Percentiles rank a stretch among this genome's conserved stretches.
Conservation (phyloP, 2,888 invertebrate genomes). For the Drosophila stalkeri region DNA sequence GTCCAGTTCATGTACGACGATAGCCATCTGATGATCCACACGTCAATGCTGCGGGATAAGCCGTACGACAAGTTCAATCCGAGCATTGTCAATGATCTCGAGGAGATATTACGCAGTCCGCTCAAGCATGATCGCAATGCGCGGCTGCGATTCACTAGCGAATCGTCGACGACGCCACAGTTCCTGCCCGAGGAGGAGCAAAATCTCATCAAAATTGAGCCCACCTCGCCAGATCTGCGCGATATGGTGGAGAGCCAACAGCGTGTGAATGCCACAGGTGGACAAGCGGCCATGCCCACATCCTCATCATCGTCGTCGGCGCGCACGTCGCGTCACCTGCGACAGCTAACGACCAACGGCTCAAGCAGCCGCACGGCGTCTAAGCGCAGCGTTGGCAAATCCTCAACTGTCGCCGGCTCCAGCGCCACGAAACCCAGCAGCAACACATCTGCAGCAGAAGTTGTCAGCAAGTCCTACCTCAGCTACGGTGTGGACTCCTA, state of each 20-base stretch:
- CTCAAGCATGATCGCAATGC: constrained; percentile 80
- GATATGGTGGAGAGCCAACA: constrained; percentile 78
- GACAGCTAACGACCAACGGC: constrained; percentile 58
- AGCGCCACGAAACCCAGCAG: constrained; percentile 48
- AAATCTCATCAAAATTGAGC: constrained; percentile 81
- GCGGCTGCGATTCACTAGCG: constrained; percentile 81
- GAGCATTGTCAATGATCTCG: constrained; percentile 84
- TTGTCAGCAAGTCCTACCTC: constrained; percentile 63
- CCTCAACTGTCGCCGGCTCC: constrained; percentile 9
- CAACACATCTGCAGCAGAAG: constrained; percentile 12
- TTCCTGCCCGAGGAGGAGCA: constrained; percentile 79
- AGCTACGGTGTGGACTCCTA: constrained; percentile 70
- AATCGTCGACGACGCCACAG: constrained; percentile 80
- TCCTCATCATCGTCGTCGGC: constrained; percentile 51
- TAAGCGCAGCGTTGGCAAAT: constrained; percentile 38
- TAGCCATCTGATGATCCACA: constrained; percentile 81
- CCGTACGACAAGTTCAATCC: constrained; percentile 83
- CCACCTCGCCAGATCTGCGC: constrained; percentile 81
- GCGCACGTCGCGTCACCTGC: constrained; percentile 69
- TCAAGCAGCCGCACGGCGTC: constrained; percentile 20
- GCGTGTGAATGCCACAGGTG: constrained; percentile 28
- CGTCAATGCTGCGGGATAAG: constrained; percentile 81
- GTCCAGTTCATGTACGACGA: constrained; percentile 83
- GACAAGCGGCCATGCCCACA: constrained; percentile 38
- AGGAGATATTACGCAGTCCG: constrained; percentile 84